Base-by-base conservation (phyloP, 2,888 invertebrate genomes). In the Scaptodrosophila latifasciaeformis region DNA sequence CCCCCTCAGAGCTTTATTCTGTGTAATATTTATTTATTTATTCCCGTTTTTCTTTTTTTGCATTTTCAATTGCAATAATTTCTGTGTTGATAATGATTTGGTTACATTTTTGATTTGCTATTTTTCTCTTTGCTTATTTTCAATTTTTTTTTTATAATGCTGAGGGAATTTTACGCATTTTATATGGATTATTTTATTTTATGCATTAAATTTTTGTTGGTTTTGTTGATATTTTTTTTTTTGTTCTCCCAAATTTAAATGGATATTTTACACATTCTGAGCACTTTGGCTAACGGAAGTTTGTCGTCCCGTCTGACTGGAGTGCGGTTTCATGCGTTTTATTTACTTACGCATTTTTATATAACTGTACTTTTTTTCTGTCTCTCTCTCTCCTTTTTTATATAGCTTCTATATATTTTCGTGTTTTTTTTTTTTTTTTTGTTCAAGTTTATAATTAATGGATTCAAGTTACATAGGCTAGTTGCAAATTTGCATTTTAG, bases 231-330 rank as follows among this genome's bases (percentile, higher is more conserved):
- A 12, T 13, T 37, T 37, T 37, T 13, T 35, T 37, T 37, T 37
- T 17, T 18, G 17, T 37, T 9, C 3, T 17, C 15, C 4, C 34
- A 13, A n/a, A n/a, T n/a, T n/a, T n/a, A n/a, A n/a, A n/a, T n/a
- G n/a, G n/a, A n/a, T n/a, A n/a, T n/a, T n/a, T n/a, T n/a, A n/a
- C 31, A 27, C 31, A 34, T 34, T 34, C 15, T 34, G 31, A n/a
- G n/a, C n/a, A n/a, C n/a, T n/a, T n/a, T 10, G 13, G 15, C n/a
- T 1, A 2, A 45, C 72, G 77, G 80, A 79, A 80, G 70, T 69
- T 66, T 47, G 45, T 53, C 69, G 54, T 60, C 67, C 59, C 52
- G 57, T 67, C 59, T 59, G 67, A 61, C 49, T 47, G 19, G 45
- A 18, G 50, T 79, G 61, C 57, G 61, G 76, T 62, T 31, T 43